Conservation (phyloP, 2,113 vertebrate species). For the Equus przewalskii region DNA sequence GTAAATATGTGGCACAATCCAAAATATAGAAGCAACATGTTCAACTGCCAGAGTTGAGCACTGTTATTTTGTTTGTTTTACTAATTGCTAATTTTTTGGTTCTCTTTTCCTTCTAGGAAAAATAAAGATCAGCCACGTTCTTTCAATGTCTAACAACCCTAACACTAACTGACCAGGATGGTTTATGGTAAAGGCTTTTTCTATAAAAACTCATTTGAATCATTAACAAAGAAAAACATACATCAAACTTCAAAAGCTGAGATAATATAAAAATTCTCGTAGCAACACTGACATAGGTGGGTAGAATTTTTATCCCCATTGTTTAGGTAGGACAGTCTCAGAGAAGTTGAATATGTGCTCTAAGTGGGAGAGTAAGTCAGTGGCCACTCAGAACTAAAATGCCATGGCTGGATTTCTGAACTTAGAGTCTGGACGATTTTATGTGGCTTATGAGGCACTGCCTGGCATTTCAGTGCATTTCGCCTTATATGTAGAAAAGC, state of each 20-base stretch:
- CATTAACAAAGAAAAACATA: constrained; percentile 16
- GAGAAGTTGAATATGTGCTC: not conserved
- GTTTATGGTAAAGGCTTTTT: not conserved
- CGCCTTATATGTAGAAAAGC: not conserved
- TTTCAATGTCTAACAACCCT: not conserved
- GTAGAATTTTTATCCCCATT: not conserved
- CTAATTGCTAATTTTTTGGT: not conserved
- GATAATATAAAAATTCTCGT: not conserved
- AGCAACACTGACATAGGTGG: not conserved
- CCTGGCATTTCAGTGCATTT: not conserved
- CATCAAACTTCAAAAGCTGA: not conserved
- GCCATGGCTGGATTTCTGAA: not conserved
- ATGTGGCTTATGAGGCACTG: not conserved
- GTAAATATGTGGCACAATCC: not conserved
- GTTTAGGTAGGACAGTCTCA: not conserved
- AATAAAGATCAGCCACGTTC: not conserved
- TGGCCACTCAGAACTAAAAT: not conserved
- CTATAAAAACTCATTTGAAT: not conserved
- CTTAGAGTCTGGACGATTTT: not conserved
- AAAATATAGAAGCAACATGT: not conserved
- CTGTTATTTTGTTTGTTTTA: not conserved
- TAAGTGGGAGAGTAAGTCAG: not conserved
- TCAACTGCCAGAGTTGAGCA: not conserved
- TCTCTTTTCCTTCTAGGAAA: not conserved
- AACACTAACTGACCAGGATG: not conserved